A percentile compares a stretch with the other conserved stretches of the same genome.
These are phyloP conservation scores for Candidula unifasciata DNA, from an alignment of 2,888 invertebrate species.

Conservation along the genomic window DNA sequence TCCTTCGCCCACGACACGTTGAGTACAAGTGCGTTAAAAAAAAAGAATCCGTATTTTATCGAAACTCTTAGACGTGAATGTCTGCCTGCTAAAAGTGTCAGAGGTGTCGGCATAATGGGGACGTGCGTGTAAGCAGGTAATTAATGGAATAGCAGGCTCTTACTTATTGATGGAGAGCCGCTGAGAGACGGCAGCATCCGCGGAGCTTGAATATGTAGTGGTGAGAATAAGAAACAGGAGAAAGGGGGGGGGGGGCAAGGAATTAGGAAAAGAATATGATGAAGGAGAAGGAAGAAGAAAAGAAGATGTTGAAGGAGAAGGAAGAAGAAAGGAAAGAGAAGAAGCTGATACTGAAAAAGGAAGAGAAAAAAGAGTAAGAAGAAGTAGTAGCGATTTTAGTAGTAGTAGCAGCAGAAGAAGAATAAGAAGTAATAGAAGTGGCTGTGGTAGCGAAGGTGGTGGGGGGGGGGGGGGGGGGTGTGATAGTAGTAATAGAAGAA, in stretches of 20 bases:
- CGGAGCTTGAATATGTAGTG: not conserved
- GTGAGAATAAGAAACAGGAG: not conserved
- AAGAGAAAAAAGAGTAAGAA: not conserved
- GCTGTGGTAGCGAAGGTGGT: no score
- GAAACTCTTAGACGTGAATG: no score
- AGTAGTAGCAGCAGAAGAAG: not conserved
- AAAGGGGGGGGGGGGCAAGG: not conserved
- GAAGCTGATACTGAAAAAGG: not conserved
- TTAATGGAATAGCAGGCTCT: no score
- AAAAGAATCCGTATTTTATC: not conserved
- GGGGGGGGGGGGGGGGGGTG: not conserved
- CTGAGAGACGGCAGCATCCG: no score
- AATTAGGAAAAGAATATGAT: not conserved
- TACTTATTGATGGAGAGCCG: no score
- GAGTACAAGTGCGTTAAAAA: not conserved
- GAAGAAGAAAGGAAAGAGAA: not conserved
- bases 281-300: conserved; percentile 7
- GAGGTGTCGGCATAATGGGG: not conserved
- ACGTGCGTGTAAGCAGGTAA: conserved; percentile 13
- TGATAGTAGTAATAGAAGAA: not conserved
- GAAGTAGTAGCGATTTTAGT: not conserved
- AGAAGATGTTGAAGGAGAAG: conserved; percentile 7
- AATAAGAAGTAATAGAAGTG: not conserved
- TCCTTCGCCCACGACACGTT: no score
- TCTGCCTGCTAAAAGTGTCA: not conserved